Percentiles rank a stretch among this genome's conserved stretches.
Conservation (phyloP, 1,140 invertebrate species). For the Notospermus geniculatus region DNA sequence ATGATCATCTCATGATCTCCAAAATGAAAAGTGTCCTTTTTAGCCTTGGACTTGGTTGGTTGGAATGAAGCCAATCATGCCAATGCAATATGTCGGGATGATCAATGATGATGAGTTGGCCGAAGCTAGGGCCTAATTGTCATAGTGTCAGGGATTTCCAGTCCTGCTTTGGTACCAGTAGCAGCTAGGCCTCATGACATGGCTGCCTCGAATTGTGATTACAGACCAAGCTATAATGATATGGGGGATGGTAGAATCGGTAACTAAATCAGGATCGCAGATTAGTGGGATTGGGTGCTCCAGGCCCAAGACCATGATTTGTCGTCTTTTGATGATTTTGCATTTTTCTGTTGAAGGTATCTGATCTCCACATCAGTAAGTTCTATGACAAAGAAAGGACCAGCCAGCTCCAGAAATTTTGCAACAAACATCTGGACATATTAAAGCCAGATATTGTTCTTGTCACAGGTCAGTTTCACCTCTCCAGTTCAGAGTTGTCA, state of each 20-base stretch:
- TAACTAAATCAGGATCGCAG: too few relatives aligned
- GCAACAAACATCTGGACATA: conserved; percentile 68
- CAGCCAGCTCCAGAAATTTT: conserved; percentile 77
- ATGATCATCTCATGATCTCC: too few relatives aligned
- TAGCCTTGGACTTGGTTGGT: too few relatives aligned
- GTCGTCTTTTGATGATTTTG: conserved; percentile 1
- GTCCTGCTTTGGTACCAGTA: neutral
- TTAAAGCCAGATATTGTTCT: conserved; percentile 80
- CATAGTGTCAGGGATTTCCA: neutral
- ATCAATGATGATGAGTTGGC: too few relatives aligned
- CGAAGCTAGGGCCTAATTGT: too few relatives aligned
- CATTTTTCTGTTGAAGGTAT: conserved; percentile 28
- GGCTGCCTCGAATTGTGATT: too few relatives aligned
- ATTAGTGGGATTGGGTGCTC: neutral
- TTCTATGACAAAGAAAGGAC: conserved; percentile 75
- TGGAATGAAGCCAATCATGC: too few relatives aligned
- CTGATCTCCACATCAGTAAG: conserved; percentile 84
- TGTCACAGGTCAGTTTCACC: conserved; percentile 59
- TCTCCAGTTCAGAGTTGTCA: conserved; percentile 10
- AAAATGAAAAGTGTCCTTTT: too few relatives aligned
- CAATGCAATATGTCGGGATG: too few relatives aligned
- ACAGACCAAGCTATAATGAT: too few relatives aligned
- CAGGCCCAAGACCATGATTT: neutral
- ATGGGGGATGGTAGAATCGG: too few relatives aligned
- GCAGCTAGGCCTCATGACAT: too few relatives aligned